Evolutionary conservation across 1,140 invertebrate species (phyloP).

Genomic region (Holcopasites calliopsidis): DNA sequence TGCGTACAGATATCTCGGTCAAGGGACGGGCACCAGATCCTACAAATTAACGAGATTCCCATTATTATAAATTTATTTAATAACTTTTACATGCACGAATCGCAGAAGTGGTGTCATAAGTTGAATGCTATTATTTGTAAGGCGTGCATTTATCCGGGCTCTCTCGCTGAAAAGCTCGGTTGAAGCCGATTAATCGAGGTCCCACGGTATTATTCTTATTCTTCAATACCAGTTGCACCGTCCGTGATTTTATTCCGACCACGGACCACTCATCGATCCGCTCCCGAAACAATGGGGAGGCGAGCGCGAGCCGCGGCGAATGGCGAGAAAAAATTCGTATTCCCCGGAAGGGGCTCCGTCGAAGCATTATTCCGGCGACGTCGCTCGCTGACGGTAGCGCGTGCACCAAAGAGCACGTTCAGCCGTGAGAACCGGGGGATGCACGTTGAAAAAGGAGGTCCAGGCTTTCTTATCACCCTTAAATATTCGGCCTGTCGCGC

Average conservation of each 20-base stretch:
- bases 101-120: too few species aligned
- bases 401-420: neutral
- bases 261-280: constrained; percentile 1
- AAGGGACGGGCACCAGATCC: too few species aligned
- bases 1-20: too few species aligned
- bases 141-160: too few species aligned
- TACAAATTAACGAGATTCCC: too few species aligned
- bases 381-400: neutral
- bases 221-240: neutral
- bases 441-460: constrained; percentile 5
- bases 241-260: too few species aligned
- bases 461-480: constrained; percentile 32
- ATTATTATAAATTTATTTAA: too few species aligned
- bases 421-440: neutral
- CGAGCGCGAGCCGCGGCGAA: neutral
- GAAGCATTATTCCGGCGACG: constrained; percentile 17
- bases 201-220: constrained; percentile 5
- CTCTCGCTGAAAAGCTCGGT: too few species aligned
- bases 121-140: too few species aligned
- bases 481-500: constrained; percentile 26
- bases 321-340: constrained; percentile 20
- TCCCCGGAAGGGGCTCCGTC: neutral
- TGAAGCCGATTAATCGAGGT: too few species aligned
- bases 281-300: neutral
- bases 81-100: too few species aligned